Conservation (phyloP, 1,140 invertebrate genomes). For the Macrocentrus cingulum region DNA sequence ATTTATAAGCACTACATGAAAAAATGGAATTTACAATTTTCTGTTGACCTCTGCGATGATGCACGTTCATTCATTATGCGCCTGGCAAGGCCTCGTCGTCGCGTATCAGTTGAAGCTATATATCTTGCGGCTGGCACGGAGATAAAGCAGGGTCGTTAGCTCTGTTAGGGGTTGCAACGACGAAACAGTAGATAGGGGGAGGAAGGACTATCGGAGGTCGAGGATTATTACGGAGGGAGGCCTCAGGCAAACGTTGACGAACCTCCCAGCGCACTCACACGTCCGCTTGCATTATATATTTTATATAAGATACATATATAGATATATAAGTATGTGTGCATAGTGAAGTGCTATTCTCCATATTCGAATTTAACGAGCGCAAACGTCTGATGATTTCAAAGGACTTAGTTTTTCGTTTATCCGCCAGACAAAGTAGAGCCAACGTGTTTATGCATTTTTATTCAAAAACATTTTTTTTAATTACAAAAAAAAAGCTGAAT, state of each 20-base stretch:
- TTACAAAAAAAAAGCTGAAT: too few species aligned
- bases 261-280: constrained; percentile 16
- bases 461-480: too few species aligned
- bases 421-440: too few species aligned
- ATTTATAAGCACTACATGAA: too few species aligned
- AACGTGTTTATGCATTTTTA: too few species aligned
- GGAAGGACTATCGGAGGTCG: constrained; percentile 16
- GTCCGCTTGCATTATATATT: not conserved
- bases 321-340: constrained; percentile 5
- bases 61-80: constrained; percentile 17
- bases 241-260: constrained; percentile 19
- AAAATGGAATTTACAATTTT: too few species aligned
- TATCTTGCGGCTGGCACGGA: constrained; percentile 18
- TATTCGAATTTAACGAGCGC: constrained; percentile 25
- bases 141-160: constrained; percentile 22
- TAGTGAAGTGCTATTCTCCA: constrained; percentile 11
- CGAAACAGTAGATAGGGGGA: constrained; percentile 6
- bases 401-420: constrained; percentile 13
- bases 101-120: constrained; percentile 22
- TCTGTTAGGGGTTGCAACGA: constrained; percentile 14
- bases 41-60: not conserved
- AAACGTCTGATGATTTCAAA: constrained; percentile 23
- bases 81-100: constrained; percentile 16
- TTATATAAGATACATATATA: constrained; percentile 3
- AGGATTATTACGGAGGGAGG: constrained; percentile 18